A percentile compares a stretch with the other conserved stretches of the same genome.
phyloP scores from a whole-genome alignment of 2,797 vertebrate genomes.

The Chaetodon trifasciatus region DNA sequence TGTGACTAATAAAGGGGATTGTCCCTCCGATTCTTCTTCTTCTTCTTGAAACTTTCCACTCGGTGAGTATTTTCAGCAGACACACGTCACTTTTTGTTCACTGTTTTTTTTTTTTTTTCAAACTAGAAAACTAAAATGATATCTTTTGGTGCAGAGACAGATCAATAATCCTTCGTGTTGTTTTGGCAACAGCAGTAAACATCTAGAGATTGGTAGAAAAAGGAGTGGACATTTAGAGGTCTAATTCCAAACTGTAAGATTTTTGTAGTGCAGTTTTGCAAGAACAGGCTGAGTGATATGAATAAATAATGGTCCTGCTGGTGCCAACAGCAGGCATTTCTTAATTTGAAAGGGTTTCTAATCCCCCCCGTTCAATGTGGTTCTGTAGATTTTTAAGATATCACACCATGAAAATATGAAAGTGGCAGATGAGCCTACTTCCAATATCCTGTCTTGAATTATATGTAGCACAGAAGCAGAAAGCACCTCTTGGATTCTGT shows the following conservation, averaged over 20 bases:
- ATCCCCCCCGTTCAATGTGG: slow-evolving; percentile 47
- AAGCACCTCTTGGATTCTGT: slow-evolving; percentile 59
- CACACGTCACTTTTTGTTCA: slow-evolving; percentile 11
- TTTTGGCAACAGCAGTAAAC: slow-evolving; percentile 40
- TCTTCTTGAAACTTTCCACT: slow-evolving; percentile 15
- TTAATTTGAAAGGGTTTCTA: slow-evolving; percentile 74
- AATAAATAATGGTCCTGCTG: slow-evolving; percentile 82
- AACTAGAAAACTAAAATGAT: slow-evolving; percentile 14
- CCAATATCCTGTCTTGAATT: slow-evolving; percentile 65
- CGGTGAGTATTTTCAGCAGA: slow-evolving; percentile 15
- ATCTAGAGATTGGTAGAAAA: slow-evolving; percentile 40
- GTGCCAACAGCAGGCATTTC: slow-evolving; percentile 74
- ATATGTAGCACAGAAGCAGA: slow-evolving; percentile 57
- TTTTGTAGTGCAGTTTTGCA: slow-evolving; percentile 55
- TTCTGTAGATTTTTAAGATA: slow-evolving; percentile 58
- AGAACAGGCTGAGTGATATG: slow-evolving; percentile 69
- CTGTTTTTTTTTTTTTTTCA: background rate
- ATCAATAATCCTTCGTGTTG: slow-evolving; percentile 36
- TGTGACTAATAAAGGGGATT: no score
- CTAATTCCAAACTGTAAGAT: slow-evolving; percentile 48
- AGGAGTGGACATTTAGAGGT: slow-evolving; percentile 34
- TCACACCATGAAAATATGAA: slow-evolving; percentile 65
- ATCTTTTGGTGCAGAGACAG: slow-evolving; percentile 11
- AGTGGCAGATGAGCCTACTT: slow-evolving; percentile 55
- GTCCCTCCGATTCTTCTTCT: no score